Base-by-base conservation (phyloP, 1,140 invertebrate genomes). In the Diploscapter pachys region DNA sequence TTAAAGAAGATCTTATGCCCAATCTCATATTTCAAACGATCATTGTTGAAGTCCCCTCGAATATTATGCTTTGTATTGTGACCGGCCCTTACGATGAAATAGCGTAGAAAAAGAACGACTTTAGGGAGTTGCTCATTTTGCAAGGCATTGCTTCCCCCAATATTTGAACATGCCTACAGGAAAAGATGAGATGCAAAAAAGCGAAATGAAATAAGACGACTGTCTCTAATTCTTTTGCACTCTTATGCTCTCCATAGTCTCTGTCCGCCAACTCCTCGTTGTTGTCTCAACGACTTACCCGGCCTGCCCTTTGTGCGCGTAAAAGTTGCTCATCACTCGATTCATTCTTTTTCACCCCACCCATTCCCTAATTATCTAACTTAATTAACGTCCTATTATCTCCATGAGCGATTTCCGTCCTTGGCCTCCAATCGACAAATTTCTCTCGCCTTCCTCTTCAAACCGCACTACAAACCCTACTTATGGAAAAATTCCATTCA, bases 261-360 rank as follows among this genome's bases (percentile, higher is more conserved):
- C 53, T 55, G 52, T 2, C 48, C 53, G 56, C 52, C 53, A 68
- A 55, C 66, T 11, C 0, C 11, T 68, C 66, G 66, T 68, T 68
- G 66, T 68, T 54, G 53, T 68, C 66, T 54, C 66, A 52, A 6
- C 66, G 66, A 48, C 66, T 68, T 68, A 68, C 52, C 53, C 52
- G 31, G 31, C 31, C 31, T 31, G 31, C 31, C 57, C 66, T 55
- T 52, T 55, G 48, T 68, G 51, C 66, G 66, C 66, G 31, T 55
- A 68, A 68, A 68, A 68, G 66, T 68, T 68, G 52, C 52, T 68
- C 53, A 9, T 52, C 66, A 31, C 31, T 31, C 31, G 31, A 31
- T 31, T 31, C 31, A 31, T 31, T 31, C 31, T 31, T 31, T 31
- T 31, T 31, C 31, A 31, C 31, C 31, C 31, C 31, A 31, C 31